Evolutionary conservation across 2,797 vertebrate species (phyloP).

Genomic region (Pseudopleuronectes americanus): DNA sequence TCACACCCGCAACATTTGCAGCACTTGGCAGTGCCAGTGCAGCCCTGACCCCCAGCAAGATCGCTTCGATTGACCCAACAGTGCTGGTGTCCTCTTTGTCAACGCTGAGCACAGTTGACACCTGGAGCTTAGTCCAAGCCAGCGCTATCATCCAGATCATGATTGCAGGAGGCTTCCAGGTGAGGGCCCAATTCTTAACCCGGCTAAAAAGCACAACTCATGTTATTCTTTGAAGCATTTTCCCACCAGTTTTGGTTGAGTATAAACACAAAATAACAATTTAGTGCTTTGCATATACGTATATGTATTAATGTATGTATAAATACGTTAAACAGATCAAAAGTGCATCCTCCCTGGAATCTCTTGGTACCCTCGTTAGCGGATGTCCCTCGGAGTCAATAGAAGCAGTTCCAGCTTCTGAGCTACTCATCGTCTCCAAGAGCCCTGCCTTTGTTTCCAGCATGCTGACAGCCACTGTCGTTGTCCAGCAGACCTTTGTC

Average conservation of each 20-base stretch:
- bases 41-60: constrained; percentile 65
- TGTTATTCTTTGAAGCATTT: not conserved
- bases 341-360: constrained; percentile 49
- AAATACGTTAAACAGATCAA: constrained; percentile 62
- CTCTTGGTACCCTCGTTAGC: constrained; percentile 70
- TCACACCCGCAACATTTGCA: constrained; percentile 46
- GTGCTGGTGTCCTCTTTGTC: constrained; percentile 60
- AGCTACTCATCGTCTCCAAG: constrained; percentile 47
- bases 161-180: constrained; percentile 52
- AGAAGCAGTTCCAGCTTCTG: constrained; percentile 36
- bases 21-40: constrained; percentile 56
- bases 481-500: constrained; percentile 63
- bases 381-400: constrained; percentile 67
- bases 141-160: constrained; percentile 61
- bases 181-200: constrained; percentile 18
- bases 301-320: constrained; percentile 21
- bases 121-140: constrained; percentile 74
- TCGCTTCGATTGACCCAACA: constrained; percentile 39
- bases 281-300: not conserved
- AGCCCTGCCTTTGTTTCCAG: constrained; percentile 66
- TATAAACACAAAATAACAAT: not conserved
- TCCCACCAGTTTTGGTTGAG: not conserved
- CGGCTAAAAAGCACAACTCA: no score
- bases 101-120: constrained; percentile 54
- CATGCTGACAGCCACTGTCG: constrained; percentile 59